phyloP scores from a whole-genome alignment of 2,888 invertebrate genomes.

The Patella ulyssiponensis region DNA sequence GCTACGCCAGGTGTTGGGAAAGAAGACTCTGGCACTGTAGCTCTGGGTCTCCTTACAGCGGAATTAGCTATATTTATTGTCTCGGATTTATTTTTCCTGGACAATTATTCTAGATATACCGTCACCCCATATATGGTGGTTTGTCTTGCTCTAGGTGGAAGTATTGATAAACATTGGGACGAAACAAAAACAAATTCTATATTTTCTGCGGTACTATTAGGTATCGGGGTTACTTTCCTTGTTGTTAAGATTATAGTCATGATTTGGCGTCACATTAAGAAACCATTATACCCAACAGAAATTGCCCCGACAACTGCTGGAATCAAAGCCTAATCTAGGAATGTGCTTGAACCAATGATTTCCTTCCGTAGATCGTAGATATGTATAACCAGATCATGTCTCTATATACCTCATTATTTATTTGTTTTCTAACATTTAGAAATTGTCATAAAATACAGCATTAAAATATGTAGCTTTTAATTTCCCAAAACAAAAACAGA shows the following conservation, averaged over 20 bases:
- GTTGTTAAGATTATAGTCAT: constrained; percentile 40
- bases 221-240: constrained; percentile 28
- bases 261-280: constrained; percentile 40
- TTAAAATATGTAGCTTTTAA: constrained; percentile 20
- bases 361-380: no score
- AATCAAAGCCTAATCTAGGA: no score
- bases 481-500: no score
- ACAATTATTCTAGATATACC: constrained; percentile 64
- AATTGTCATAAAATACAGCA: no score
- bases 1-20: constrained; percentile 12
- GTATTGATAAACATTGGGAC: constrained; percentile 55
- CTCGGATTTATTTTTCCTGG: constrained; percentile 61
- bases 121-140: constrained; percentile 66
- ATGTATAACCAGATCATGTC: no score
- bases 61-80: constrained; percentile 56
- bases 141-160: constrained; percentile 60
- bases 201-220: constrained; percentile 53
- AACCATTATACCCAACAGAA: constrained; percentile 13
- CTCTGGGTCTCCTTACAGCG: constrained; percentile 51
- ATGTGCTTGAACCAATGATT: no score
- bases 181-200: constrained; percentile 50
- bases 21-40: constrained; percentile 50
- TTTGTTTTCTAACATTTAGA: no score
- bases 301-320: no score
- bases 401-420: no score